These are phyloP conservation scores for Phthorimaea operculella DNA, from an alignment of 1,140 invertebrate species.

Conservation along the genomic window DNA sequence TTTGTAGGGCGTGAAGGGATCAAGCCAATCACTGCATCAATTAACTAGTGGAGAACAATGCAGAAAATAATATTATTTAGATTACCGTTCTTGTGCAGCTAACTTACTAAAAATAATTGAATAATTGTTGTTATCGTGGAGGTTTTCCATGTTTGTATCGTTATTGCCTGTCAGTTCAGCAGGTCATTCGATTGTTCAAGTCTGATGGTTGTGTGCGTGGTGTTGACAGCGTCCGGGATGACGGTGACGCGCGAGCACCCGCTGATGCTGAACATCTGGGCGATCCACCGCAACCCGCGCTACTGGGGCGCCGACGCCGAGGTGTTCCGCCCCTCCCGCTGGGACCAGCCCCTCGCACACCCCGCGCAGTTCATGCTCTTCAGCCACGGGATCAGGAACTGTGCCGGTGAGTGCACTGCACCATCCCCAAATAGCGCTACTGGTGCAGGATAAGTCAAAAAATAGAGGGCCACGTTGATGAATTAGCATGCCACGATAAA, in stretches of 20 bases:
- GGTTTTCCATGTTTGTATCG: no score
- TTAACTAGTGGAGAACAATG: no score
- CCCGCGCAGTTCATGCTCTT: conserved; percentile 69
- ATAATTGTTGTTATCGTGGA: no score
- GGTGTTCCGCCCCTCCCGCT: conserved; percentile 74
- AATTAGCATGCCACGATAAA: neutral
- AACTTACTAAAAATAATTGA: no score
- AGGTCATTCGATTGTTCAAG: no score
- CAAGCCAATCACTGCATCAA: no score
- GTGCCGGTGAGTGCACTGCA: conserved; percentile 45
- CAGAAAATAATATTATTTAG: no score
- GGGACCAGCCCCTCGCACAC: conserved; percentile 61
- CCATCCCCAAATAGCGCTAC: neutral
- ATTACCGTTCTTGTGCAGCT: no score
- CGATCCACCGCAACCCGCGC: conserved; percentile 53
- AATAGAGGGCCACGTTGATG: neutral
- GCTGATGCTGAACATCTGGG: conserved; percentile 17
- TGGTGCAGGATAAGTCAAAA: neutral
- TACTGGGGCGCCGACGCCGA: conserved; percentile 70
- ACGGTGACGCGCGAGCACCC: conserved; percentile 19
- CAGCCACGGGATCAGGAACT: conserved; percentile 69
- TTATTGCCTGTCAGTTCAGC: no score
- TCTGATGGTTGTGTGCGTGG: no score
- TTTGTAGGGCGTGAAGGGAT: no score
- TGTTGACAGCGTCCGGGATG: conserved; percentile 16